A percentile compares a stretch with the other conserved stretches of the same genome.
These are phyloP conservation scores for Pyrocephalus nanus DNA, from an alignment of 2,797 vertebrate species.

Conservation along the genomic window DNA sequence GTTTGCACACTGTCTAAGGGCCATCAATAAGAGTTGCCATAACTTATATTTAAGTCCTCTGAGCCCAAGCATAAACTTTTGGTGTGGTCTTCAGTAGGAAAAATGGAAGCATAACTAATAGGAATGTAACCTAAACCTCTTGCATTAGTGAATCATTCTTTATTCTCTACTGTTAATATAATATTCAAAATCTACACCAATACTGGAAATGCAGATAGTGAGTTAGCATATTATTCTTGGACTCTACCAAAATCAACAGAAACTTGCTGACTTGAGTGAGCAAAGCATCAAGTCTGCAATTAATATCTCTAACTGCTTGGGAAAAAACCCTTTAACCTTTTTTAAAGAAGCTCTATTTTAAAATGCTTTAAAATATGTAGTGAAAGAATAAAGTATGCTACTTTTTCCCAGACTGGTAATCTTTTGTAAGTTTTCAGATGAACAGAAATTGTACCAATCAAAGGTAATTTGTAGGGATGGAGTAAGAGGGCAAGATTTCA, in stretches of 20 bases:
- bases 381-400: background rate
- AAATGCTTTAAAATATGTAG: background rate
- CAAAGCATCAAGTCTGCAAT: background rate
- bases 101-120: background rate
- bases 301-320: background rate
- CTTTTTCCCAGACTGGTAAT: background rate
- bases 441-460: background rate
- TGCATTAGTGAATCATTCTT: background rate
- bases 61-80: background rate
- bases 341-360: background rate
- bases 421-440: background rate
- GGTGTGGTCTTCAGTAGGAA: background rate
- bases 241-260: conserved; percentile 17
- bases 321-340: background rate
- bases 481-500: background rate
- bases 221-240: background rate
- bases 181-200: background rate
- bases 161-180: background rate
- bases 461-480: background rate
- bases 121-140: background rate
- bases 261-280: background rate
- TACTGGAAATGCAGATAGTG: background rate
- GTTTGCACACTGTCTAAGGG: background rate
- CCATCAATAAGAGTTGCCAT: background rate
- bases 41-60: background rate